Evolutionary conservation across 2,797 vertebrate species (phyloP).

Genomic region (Sebastes iracundus): DNA sequence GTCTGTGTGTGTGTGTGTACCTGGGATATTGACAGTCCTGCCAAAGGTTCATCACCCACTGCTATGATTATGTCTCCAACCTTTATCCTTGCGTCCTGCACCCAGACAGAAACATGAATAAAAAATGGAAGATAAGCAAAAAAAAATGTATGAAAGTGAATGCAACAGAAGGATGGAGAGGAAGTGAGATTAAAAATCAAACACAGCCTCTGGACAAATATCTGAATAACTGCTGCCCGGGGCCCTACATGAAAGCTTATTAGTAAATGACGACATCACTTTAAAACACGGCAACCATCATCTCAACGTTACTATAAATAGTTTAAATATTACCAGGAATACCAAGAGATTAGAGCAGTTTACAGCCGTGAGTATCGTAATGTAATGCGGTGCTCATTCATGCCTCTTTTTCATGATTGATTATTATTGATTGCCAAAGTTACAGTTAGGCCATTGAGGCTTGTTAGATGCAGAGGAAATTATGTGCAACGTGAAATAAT

Average conservation of each 20-base stretch:
- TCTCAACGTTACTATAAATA: not conserved
- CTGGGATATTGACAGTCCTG: conserved; percentile 87
- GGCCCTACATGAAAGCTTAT: conserved; percentile 46
- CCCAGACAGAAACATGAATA: not conserved
- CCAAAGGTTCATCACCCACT: conserved; percentile 86
- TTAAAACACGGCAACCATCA: conserved; percentile 11
- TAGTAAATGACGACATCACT: conserved; percentile 32
- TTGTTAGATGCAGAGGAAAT: not conserved
- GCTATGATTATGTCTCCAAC: conserved; percentile 86
- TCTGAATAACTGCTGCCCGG: conserved; percentile 36
- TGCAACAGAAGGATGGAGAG: conserved; percentile 2
- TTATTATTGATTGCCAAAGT: not conserved
- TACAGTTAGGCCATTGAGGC: not conserved
- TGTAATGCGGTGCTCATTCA: not conserved
- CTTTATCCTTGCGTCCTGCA: conserved; percentile 87
- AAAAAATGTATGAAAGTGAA: not conserved
- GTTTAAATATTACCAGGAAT: conserved; percentile 6
- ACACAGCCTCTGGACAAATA: conserved; percentile 55
- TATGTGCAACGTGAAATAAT: not conserved
- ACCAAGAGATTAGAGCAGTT: not conserved
- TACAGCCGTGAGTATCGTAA: not conserved
- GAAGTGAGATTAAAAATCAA: conserved; percentile 44
- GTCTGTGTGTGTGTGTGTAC: conserved; percentile 68
- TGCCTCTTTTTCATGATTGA: not conserved
- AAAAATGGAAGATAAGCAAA: conserved; percentile 19